Base-by-base conservation (phyloP, 2,113 vertebrate species). In the Sterna hirundo region DNA sequence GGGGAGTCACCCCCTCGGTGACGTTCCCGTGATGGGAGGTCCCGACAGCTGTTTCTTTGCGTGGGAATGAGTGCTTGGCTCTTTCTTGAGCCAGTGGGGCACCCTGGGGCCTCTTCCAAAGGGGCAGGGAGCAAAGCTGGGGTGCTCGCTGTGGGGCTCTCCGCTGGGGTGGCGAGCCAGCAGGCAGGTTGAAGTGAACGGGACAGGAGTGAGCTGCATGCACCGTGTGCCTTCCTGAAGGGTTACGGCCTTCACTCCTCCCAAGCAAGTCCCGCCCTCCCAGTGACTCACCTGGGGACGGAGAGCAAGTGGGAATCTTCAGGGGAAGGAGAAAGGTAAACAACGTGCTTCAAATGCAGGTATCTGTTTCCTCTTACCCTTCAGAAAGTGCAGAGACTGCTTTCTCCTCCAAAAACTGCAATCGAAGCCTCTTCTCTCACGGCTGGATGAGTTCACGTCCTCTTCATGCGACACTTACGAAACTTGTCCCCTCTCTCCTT, bases 141-240 rank as follows among this genome's bases (percentile, higher is more conserved):
- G 54, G 42, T 58, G 55, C 46, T 83, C 36, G 7, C 40, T 71
- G 58, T 8, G 27, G 42, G 13, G 34, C 34, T 18, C 7, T 2
- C n/a, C 9, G 4, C 27, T 0, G 2, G 7, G 16, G 6, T 51
- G 76, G 19, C 30, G n/a, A 55, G n/a, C 30, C 4, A 1, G 38
- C 57, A 68, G 25, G 14, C 6, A 60, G 40, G 13, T 10, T 52
- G 68, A 76, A 22, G 32, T 25, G 36, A 78, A 64, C 2, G 20
- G 40, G 36, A 18, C 79, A 81, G 79, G 42, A 77, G 30, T 6
- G 58, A 86, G 20, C 51, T 83, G 64, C 49, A 12, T 3, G 6
- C 20, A 46, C 52, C 52, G 4, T 0, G 1, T 68, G n/a, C 49
- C 5, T 18, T 72, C 47, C 49, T 40, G 36, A 69, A 34, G 32